A percentile compares a stretch with the other conserved stretches of the same genome.
These are phyloP conservation scores for Amiota mariae DNA, from an alignment of 2,888 invertebrate species.

Conservation along the genomic window DNA sequence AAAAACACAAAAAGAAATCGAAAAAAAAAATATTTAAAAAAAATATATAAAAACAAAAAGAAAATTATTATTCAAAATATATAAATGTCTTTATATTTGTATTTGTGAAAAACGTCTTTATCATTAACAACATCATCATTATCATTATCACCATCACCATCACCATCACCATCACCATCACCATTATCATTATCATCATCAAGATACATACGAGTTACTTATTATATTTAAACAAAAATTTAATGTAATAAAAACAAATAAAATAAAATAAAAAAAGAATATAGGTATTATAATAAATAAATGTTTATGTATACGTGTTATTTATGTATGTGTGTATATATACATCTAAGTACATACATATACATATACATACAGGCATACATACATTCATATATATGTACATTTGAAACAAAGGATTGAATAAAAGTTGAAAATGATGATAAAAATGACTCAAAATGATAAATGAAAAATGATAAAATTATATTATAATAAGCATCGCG, in stretches of 20 bases:
- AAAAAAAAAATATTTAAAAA: not conserved
- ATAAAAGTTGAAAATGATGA: conserved; percentile 1
- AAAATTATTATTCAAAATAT: conserved; percentile 4
- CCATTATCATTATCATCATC: no score
- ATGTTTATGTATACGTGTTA: conserved; percentile 12
- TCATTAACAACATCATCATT: no score
- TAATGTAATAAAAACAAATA: no score
- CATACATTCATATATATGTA: not conserved
- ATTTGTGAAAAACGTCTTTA: not conserved
- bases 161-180: no score
- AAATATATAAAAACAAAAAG: not conserved
- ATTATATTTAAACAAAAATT: no score
- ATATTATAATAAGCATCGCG: not conserved
- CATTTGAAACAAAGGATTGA: not conserved
- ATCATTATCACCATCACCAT: no score
- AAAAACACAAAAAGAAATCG: not conserved
- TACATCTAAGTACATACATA: not conserved
- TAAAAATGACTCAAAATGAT: not conserved
- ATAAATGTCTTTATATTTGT: conserved; percentile 14
- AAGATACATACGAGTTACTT: no score
- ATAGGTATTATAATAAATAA: not conserved
- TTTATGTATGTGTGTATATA: not conserved
- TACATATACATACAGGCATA: not conserved
- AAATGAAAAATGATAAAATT: not conserved
- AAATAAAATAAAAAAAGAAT: no score